Conservation (phyloP, 2,797 vertebrate genomes). For the Rallus crepitans region DNA sequence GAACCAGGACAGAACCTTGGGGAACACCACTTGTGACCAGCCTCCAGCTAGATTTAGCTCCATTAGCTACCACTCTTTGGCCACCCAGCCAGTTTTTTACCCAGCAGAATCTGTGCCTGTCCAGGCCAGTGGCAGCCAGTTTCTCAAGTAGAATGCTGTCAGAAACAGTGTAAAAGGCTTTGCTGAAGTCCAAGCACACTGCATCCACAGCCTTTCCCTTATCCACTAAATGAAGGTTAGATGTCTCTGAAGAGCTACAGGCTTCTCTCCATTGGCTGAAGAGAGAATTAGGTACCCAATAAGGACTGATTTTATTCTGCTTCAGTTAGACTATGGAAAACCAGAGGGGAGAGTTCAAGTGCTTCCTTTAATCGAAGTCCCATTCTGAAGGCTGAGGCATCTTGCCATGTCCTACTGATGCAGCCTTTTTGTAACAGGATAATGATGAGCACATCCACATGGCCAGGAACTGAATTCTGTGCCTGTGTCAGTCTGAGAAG, state of each 20-base stretch:
- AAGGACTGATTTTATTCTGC: not conserved
- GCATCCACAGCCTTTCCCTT: no score
- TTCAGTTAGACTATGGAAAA: not conserved
- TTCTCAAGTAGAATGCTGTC: no score
- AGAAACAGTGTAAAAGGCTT: no score
- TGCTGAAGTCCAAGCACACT: no score
- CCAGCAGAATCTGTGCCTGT: no score
- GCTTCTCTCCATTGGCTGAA: not conserved
- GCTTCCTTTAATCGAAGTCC: not conserved
- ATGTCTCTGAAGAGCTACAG: not conserved
- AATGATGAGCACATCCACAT: rapidly evolving
- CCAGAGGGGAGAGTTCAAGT: not conserved
- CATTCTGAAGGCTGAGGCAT: not conserved
- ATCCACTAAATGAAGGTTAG: not conserved
- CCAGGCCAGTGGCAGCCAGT: no score
- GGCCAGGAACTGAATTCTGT: not conserved
- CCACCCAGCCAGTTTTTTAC: no score
- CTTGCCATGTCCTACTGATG: not conserved
- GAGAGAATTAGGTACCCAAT: not conserved
- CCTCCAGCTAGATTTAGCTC: no score
- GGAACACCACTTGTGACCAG: no score
- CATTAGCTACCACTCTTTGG: no score
- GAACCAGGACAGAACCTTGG: no score
- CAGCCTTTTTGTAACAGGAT: not conserved
- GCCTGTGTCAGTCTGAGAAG: not conserved